Conservation (phyloP, 1,140 invertebrate species). For the Calosoma granatense region DNA sequence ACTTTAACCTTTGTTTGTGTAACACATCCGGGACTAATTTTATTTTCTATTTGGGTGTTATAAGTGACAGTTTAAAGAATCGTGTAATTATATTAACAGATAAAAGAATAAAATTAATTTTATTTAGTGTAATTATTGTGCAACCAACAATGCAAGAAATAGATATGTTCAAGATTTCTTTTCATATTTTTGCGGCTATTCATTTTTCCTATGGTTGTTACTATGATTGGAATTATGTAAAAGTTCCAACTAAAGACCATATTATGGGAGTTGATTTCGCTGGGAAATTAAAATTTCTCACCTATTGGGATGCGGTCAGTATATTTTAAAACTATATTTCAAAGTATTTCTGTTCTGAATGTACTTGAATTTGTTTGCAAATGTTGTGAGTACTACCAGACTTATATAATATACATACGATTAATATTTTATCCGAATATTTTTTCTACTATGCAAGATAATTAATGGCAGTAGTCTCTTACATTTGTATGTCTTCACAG, state of each 20-base stretch:
- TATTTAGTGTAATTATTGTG: no score
- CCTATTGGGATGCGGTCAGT: slow-evolving; percentile 76
- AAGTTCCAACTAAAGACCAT: slow-evolving; percentile 39
- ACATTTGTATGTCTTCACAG: no score
- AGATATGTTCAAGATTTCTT: slow-evolving; percentile 37
- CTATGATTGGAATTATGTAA: slow-evolving; percentile 60
- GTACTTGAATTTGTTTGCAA: not conserved
- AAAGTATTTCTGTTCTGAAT: slow-evolving; percentile 9
- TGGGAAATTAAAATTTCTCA: slow-evolving; percentile 80
- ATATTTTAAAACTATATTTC: no score
- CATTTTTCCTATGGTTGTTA: slow-evolving; percentile 63
- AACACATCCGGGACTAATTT: not conserved
- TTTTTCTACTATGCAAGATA: not conserved
- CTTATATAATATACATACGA: not conserved
- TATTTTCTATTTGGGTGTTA: no score
- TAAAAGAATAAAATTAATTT: no score
- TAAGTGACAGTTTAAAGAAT: no score
- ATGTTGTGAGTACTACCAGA: not conserved
- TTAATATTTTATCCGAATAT: not conserved
- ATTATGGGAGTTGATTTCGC: slow-evolving; percentile 34
- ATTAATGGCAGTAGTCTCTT: no score
- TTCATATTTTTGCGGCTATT: slow-evolving; percentile 52
- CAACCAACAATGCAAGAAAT: not conserved
- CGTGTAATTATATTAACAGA: no score
- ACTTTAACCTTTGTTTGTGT: not conserved